phyloP scores from a whole-genome alignment of 2,113 vertebrate species.

The Cheilinus undulatus region DNA sequence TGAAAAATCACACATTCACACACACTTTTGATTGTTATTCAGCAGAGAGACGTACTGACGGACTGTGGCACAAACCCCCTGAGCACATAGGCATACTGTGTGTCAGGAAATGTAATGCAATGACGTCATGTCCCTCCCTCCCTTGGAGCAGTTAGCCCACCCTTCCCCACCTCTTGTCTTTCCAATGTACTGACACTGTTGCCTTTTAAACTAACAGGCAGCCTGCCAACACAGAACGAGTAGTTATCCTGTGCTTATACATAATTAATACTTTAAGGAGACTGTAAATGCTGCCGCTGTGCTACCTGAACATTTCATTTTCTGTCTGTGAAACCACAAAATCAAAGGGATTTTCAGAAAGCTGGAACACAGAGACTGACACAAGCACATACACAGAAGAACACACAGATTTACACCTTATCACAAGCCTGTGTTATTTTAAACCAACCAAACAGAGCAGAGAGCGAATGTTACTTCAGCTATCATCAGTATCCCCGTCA shows the following conservation, averaged over 20 bases:
- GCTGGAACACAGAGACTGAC: conserved; percentile 17
- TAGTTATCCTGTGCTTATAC: conserved; percentile 58
- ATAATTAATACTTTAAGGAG: conserved; percentile 69
- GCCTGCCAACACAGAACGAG: conserved; percentile 51
- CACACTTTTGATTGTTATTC: conserved; percentile 45
- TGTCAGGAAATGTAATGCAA: conserved; percentile 63
- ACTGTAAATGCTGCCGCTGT: conserved; percentile 44
- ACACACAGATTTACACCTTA: conserved; percentile 8
- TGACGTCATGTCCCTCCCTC: conserved; percentile 61
- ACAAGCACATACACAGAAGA: conserved; percentile 5
- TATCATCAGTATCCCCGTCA: conserved; percentile 54
- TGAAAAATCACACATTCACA: conserved; percentile 39
- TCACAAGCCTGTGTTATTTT: conserved; percentile 42
- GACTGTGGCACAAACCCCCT: conserved; percentile 47
- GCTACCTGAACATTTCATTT: conserved; percentile 56
- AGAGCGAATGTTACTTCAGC: conserved; percentile 36
- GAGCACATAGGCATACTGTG: conserved; percentile 49
- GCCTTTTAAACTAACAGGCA: conserved; percentile 53
- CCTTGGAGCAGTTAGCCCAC: conserved; percentile 45
- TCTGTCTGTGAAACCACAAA: conserved; percentile 53
- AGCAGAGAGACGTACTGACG: conserved; percentile 53
- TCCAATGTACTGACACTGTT: conserved; percentile 50
- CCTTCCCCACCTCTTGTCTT: conserved; percentile 59
- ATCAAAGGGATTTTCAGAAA: conserved; percentile 41
- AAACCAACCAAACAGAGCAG: conserved; percentile 37